Base-by-base conservation (phyloP, 1,140 invertebrate genomes). In the Drosophila kikkawai region DNA sequence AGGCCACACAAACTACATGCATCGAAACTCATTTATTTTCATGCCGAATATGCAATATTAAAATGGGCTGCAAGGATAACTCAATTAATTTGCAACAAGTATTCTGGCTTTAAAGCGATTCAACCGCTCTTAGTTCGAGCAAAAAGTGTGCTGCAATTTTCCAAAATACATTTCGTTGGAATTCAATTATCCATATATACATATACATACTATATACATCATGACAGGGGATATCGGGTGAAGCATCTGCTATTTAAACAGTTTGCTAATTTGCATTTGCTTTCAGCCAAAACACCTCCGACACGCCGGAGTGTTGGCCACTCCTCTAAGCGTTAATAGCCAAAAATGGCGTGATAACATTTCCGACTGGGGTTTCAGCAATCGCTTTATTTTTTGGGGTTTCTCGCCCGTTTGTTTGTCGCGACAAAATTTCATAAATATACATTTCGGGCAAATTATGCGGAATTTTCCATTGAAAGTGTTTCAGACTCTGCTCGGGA, bases 361-460 rank as follows among this genome's bases (percentile, higher is more conserved):
- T 60, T 67, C 42, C 37, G 48, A 37, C 53, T 37, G 53, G 37
- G 32, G 32, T 26, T 45, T 15, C 39, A 29, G 26, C 41, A 29
- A 44, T 59, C 34, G 44, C 45, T 64, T 44, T 75, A 44, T 48
- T 45, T 63, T 68, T 39, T 45, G 17, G 32, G 26, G n/a, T 22
- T 60, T 37, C 8, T 17, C 22, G 48, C 26, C 42, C 65, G 29
- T 51, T 34, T 37, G 67, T 60, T 58, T 47, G 42, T n/a, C 48
- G 78, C 76, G 83, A 76, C 79, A 77, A 77, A 77, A 82, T 83
- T 86, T 83, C 83, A 87, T 87, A 87, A 87, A 87, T 87, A 87
- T 83, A 88, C 80, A 87, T 87, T 56, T 79, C 41, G 55, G 37
- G 22, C 32, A 83, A 83, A 87, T 87, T 88, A 88, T 87, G 85